Evolutionary conservation across 2,888 invertebrate species (phyloP), one percentile per base, ranked within the genome.

Genomic region (Drosophila paranaensis): DNA sequence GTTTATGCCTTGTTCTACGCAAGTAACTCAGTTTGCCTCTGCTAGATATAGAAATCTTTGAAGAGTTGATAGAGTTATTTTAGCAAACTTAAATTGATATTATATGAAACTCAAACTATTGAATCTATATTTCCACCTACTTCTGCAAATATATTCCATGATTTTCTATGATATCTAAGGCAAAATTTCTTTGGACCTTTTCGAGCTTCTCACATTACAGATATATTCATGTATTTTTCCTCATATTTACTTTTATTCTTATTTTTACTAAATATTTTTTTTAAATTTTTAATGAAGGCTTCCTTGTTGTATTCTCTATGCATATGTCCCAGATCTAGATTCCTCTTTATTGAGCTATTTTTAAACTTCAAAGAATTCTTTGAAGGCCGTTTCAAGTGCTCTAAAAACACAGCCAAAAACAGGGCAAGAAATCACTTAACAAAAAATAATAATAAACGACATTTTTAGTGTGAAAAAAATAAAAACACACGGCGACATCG

Each of bases 381-480:
- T 35, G 56, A 75, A 75, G 75, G 75, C 37, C 63, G 45, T 37
- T 45, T 1, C 8, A 16, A 60, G 40, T 61, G 43, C 35, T 54
- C 46, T 57, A n/a, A 6, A 60, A 60, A 40, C 11, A 55, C 25
- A 54, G 39, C 45, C 48, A 73, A 58, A 58, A 58, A 16, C 37
- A 33, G 14, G 35, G 16, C 45, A 25, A 5, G 30, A 27, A 63
- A 64, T 39, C 51, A 81, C 33, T 13, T 55, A 30, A n/a, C 30
- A 30, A 42, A 20, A 56, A 42, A 55, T 10, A 3, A 43, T 33
- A 33, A 33, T 33, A 16, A 33, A 10, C 46, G 13, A 55, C 42
- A n/a, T 39, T 69, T 51, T 81, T 87, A 58, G 64, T 30, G 66
- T 46, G 71, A 84, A 79, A 67, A 40, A 14, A 39, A n/a, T n/a